These are phyloP conservation scores for Pogonognathellus flavescens DNA, from an alignment of 1,140 invertebrate species.

Conservation along the genomic window DNA sequence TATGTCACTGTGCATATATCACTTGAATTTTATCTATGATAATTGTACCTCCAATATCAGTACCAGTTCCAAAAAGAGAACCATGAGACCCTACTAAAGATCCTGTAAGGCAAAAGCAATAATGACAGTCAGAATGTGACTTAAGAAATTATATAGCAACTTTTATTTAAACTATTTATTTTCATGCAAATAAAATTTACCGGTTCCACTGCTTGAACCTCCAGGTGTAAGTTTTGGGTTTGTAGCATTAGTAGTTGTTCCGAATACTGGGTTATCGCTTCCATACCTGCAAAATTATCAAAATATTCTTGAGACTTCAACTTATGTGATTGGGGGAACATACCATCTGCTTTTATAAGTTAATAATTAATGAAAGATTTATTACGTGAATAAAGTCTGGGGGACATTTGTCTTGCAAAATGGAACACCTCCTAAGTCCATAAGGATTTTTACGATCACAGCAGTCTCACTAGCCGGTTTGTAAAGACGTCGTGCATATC, in stretches of 20 bases:
- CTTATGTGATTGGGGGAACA: too few species aligned
- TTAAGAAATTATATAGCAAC: too few species aligned
- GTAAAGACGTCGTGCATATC: slow-evolving; percentile 69
- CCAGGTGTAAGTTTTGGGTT: slow-evolving; percentile 61
- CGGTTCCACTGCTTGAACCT: slow-evolving; percentile 62
- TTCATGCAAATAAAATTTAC: neutral
- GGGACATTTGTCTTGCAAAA: slow-evolving; percentile 71
- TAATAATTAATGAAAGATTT: too few species aligned
- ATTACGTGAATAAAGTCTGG: slow-evolving; percentile 67
- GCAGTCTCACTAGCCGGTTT: slow-evolving; percentile 68
- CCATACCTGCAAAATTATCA: slow-evolving; percentile 42
- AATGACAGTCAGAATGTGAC: neutral
- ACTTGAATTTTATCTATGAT: too few species aligned
- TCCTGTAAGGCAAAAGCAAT: slow-evolving; percentile 45
- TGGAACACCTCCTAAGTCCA: slow-evolving; percentile 70
- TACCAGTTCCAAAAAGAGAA: slow-evolving; percentile 60
- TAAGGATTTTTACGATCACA: slow-evolving; percentile 68
- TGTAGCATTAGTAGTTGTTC: slow-evolving; percentile 59
- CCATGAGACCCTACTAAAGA: slow-evolving; percentile 60
- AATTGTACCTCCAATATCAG: slow-evolving; percentile 71
- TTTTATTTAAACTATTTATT: neutral
- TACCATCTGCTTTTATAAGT: too few species aligned
- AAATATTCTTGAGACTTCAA: neutral
- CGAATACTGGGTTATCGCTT: slow-evolving; percentile 65
- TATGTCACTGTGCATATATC: too few species aligned